phyloP scores from a whole-genome alignment of 2,888 invertebrate species.

The Osedax frankpressi region DNA sequence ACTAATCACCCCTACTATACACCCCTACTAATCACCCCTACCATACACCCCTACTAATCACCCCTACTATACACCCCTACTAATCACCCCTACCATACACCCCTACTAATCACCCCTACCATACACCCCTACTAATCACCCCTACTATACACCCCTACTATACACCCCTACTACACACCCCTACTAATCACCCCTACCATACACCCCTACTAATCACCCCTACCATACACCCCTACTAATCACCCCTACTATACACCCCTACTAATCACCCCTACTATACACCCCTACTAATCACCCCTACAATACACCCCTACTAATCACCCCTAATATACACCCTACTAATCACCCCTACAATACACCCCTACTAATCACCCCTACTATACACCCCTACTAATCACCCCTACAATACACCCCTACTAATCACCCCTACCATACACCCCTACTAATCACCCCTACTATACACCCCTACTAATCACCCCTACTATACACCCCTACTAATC shows the following conservation, averaged over 20 bases:
- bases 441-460: neutral
- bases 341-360: neutral
- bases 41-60: neutral
- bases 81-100: neutral
- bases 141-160: neutral
- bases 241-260: neutral
- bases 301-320: neutral
- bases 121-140: neutral
- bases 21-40: neutral
- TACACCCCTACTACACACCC: neutral
- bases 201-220: neutral
- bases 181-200: neutral
- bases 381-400: neutral
- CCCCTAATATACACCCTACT: neutral
- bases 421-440: neutral
- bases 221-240: neutral
- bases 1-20: neutral
- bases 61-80: neutral
- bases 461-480: neutral
- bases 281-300: neutral
- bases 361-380: neutral
- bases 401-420: neutral
- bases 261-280: neutral
- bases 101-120: neutral
- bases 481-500: neutral